Conservation (phyloP, 2,797 vertebrate genomes). For the Valencia hispanica region DNA sequence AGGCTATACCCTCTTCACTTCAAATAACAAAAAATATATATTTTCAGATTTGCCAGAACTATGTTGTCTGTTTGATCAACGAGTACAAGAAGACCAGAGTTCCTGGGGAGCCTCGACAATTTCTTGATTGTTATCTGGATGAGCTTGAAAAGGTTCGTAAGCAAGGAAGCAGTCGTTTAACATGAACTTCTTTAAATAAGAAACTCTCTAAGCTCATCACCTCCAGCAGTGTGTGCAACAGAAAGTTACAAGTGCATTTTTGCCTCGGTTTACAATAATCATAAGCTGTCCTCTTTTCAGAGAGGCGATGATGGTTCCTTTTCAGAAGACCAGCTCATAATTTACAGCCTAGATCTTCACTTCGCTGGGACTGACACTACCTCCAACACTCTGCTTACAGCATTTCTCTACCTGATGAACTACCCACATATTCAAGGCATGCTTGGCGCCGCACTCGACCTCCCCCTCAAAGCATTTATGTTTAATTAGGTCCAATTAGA, state of each 20-base stretch:
- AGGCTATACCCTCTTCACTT: not conserved
- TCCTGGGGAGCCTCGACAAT: constrained; percentile 57
- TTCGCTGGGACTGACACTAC: constrained; percentile 80
- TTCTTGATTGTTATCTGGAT: constrained; percentile 73
- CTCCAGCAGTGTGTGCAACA: not conserved
- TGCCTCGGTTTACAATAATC: not conserved
- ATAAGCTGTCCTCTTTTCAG: constrained; percentile 16
- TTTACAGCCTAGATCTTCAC: constrained; percentile 62
- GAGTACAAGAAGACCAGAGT: constrained; percentile 63
- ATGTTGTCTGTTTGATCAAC: not conserved
- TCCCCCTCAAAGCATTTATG: not conserved
- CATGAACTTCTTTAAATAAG: not conserved
- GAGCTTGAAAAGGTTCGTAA: constrained; percentile 58
- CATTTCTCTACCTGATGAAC: constrained; percentile 73
- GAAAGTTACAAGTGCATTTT: not conserved
- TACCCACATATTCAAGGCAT: constrained; percentile 77
- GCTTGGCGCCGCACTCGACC: too few species aligned
- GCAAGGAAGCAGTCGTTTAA: not conserved
- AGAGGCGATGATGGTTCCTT: constrained; percentile 47
- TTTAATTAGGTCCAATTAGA: not conserved
- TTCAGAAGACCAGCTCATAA: constrained; percentile 56
- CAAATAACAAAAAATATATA: not conserved
- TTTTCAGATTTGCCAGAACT: not conserved
- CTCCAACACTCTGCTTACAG: constrained; percentile 74
- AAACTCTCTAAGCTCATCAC: not conserved